These are phyloP conservation scores for Pygoscelis antarcticus DNA, from an alignment of 2,113 vertebrate genomes.

Conservation along the genomic window DNA sequence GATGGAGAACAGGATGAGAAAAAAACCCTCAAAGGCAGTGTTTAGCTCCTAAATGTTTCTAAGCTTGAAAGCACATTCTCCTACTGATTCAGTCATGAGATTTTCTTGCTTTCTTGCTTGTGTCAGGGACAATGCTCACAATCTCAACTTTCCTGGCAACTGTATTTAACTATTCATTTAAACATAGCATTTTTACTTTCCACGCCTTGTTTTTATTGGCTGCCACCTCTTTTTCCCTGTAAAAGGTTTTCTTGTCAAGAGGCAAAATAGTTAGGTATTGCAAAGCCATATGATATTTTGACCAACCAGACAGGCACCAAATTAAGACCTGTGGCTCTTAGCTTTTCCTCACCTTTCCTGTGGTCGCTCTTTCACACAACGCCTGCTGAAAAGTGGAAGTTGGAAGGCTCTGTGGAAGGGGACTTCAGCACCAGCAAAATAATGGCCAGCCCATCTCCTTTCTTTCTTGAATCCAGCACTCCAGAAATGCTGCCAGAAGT, in stretches of 20 bases:
- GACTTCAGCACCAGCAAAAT: background rate
- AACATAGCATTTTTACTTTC: constrained; percentile 3
- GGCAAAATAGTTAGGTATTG: constrained; percentile 11
- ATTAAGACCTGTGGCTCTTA: background rate
- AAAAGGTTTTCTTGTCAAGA: constrained; percentile 33
- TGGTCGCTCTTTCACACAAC: background rate
- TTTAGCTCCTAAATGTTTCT: background rate
- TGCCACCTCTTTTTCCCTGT: background rate
- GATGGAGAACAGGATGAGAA: background rate
- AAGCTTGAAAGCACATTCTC: background rate
- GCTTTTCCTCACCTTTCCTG: constrained; percentile 13
- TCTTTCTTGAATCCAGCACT: background rate
- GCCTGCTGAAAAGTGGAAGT: background rate
- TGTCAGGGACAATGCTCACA: background rate
- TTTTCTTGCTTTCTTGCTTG: background rate
- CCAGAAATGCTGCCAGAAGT: background rate
- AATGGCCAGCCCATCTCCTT: background rate
- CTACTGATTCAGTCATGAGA: background rate
- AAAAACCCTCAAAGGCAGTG: background rate
- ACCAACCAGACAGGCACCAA: background rate
- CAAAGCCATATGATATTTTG: constrained; percentile 10
- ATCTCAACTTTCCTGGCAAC: background rate
- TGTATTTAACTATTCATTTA: constrained; percentile 19
- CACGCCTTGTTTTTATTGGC: constrained; percentile 42
- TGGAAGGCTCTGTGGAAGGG: background rate